Base-by-base conservation (phyloP, 1,140 invertebrate genomes). In the Saccostrea echinata region DNA sequence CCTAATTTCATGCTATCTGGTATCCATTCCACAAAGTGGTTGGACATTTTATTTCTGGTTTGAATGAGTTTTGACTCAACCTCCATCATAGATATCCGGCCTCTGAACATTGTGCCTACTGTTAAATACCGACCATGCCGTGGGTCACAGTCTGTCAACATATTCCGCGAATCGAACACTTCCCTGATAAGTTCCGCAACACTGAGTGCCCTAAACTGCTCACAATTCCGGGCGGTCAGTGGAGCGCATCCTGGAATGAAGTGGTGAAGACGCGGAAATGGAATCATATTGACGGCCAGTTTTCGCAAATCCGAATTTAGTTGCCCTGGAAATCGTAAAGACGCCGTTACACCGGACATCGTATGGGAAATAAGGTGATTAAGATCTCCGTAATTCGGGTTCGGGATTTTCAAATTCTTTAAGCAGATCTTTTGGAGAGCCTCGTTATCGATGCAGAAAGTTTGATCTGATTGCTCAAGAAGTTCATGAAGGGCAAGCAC, bases 1-100 rank as follows among this genome's bases (percentile, higher is more conserved):
- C 98, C 98, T 21, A 97, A 97, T 95, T 98, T 98, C 0, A 97
- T 96, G 92, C 98, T 98, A 95, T 98, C 98, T 3, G 98, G 98
- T 92, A 98, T 98, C 98, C 98, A 98, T 95, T 98, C 97, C 33
- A 98, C 98, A 93, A 98, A 98, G 90, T 98, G 96, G 76, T 86
- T 91, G 84, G 97, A 97, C 94, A 98, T 98, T 95, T 98, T 98
- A 95, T 97, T 98, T 93, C 98, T 98, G 84, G 98, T 96, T 90
- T 97, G 97, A 57, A 97, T 91, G 94, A 96, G 96, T 91, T 96
- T 97, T 84, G 96, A 94, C 90, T 97, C 97, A 16, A 96, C 97
- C 94, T 98, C 92, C 86, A 95, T 95, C 94, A 95, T 96, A 21
- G 95, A 95, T 94, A 96, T 95, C 12, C 95, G 92, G 13, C 95